Base-by-base conservation (phyloP, 2,888 invertebrate genomes). In the Halictus quadricinctus region DNA sequence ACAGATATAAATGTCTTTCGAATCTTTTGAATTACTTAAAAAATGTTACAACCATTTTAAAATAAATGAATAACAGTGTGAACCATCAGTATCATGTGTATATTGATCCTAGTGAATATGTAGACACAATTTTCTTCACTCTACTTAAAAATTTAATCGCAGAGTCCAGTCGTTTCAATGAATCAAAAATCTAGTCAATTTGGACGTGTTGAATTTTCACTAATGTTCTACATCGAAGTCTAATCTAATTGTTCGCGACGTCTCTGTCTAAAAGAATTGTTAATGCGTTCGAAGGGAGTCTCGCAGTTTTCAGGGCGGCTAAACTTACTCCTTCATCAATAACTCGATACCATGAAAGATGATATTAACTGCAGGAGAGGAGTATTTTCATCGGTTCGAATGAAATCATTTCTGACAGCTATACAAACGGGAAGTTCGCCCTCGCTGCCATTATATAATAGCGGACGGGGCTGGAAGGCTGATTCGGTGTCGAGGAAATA, bases 371-470 rank as follows among this genome's bases (percentile, higher is more conserved):
- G 29, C n/a, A 25, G 12, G n/a, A 43, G 41, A 75, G 58, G 36
- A 48, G 29, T 29, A 36, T 58, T 70, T 69, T 74, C 48, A 69
- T 74, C 41, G 18, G n/a, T 60, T 18, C 29, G 46, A 13, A 15
- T 13, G 58, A 76, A 72, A 72, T 43, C 54, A 81, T 81, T 43
- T 29, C 70, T 50, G 50, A 76, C 66, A 64, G 70, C 29, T 48
- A 15, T 18, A 54, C 43, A 54, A 76, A 76, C 75, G 43, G 18
- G 66, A 46, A 66, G 64, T n/a, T 50, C 25, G 25, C 48, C 54
- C 75, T n/a, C 15, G 10, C 58, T n/a, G 50, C 36, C 69, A 83
- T 82, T 82, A 81, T 46, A 70, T 82, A 77, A 83, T 80, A 70
- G 58, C 69, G 58, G 69, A 54, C n/a, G 48, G 29, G 72, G 73